Evolutionary conservation across 1,140 invertebrate genomes (phyloP).

Genomic region (Eueides isabella): DNA sequence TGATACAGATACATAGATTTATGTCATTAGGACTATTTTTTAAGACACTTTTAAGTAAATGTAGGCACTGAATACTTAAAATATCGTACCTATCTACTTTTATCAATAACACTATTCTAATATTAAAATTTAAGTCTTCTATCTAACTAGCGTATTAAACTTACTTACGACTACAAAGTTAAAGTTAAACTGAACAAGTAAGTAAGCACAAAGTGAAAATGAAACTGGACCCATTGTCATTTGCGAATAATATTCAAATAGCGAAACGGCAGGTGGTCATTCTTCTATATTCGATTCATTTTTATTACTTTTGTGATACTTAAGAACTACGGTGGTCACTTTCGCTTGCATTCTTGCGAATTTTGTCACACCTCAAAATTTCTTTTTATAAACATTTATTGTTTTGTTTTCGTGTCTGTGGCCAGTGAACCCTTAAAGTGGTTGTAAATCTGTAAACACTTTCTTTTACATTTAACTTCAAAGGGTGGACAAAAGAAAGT

Average conservation of each 20-base stretch:
- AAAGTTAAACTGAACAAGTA: constrained; percentile 38
- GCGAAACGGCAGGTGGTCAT: constrained; percentile 67
- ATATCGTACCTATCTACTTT: background rate
- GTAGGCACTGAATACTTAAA: background rate
- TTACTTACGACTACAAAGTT: constrained; percentile 30
- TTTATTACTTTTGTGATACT: constrained; percentile 41
- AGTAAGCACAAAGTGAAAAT: constrained; percentile 54
- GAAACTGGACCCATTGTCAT: constrained; percentile 56
- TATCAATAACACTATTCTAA: background rate
- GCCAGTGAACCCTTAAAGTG: constrained; percentile 54
- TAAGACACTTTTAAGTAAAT: background rate
- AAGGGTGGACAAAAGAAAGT: constrained; percentile 55
- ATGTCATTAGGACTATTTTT: background rate
- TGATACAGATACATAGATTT: constrained; percentile 54
- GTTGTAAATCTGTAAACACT: constrained; percentile 72
- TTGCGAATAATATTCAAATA: constrained; percentile 78
- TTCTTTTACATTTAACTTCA: constrained; percentile 54
- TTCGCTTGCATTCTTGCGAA: constrained; percentile 67
- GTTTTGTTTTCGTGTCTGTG: constrained; percentile 63
- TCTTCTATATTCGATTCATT: constrained; percentile 41
- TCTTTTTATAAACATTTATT: constrained; percentile 43
- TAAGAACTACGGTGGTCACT: constrained; percentile 59
- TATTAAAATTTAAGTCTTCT: background rate
- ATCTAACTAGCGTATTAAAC: constrained; percentile 26
- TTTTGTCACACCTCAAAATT: constrained; percentile 60